These are phyloP conservation scores for Eupithecia dodoneata DNA, from an alignment of 2,888 invertebrate genomes.

Conservation along the genomic window DNA sequence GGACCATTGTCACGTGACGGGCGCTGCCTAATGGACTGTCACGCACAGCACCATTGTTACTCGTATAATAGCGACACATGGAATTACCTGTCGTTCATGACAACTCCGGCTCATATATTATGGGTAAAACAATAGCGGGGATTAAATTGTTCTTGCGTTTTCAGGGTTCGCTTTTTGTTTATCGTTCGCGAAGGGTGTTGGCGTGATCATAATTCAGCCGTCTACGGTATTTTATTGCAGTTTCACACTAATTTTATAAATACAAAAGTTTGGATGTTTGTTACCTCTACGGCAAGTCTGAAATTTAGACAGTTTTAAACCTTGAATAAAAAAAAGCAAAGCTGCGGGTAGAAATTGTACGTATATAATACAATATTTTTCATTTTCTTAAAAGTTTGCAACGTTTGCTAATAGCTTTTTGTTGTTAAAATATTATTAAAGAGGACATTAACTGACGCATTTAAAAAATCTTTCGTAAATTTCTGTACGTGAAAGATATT, in stretches of 20 bases:
- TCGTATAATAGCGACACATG: conserved; percentile 66
- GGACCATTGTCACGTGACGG: conserved; percentile 26
- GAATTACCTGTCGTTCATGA: conserved; percentile 75
- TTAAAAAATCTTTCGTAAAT: not conserved
- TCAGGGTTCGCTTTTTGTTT: conserved; percentile 12
- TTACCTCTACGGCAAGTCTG: not conserved
- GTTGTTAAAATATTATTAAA: not conserved
- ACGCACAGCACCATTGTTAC: conserved; percentile 73
- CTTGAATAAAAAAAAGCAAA: not conserved
- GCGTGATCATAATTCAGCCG: not conserved
- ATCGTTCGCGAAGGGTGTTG: not conserved
- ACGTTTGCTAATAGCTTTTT: not conserved
- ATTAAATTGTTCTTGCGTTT: conserved; percentile 17
- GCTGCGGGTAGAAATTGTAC: not conserved
- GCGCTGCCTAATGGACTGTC: conserved; percentile 74
- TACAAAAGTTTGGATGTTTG: not conserved
- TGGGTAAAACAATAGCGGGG: conserved; percentile 51
- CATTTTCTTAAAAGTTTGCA: not conserved
- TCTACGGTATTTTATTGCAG: not conserved
- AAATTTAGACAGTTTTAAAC: not conserved
- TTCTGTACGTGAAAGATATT: not conserved
- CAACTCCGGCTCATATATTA: conserved; percentile 64
- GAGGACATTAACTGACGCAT: not conserved
- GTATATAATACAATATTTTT: not conserved
- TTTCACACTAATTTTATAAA: not conserved